These are phyloP conservation scores for Heterodera filipjevi DNA, from an alignment of 2,888 invertebrate species.

Conservation along the genomic window DNA sequence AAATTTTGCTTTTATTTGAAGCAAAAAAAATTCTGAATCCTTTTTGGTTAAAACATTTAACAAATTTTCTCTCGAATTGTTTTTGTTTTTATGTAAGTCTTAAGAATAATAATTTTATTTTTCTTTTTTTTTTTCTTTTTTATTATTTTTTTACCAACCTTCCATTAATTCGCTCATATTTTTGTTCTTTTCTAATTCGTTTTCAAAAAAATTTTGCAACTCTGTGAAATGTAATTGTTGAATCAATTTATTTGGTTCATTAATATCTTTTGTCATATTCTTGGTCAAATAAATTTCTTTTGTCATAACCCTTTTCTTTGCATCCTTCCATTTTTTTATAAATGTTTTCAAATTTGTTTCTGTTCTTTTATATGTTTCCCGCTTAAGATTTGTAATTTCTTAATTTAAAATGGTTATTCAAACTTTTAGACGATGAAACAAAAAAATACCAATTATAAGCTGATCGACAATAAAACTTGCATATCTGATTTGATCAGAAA, in stretches of 20 bases:
- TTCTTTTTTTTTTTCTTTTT: too few species aligned
- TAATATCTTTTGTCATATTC: neutral
- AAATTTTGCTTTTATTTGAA: neutral
- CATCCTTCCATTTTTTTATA: neutral
- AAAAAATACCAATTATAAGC: neutral
- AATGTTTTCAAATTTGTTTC: neutral
- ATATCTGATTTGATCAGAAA: neutral
- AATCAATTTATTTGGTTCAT: neutral
- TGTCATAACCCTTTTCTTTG: neutral
- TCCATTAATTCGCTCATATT: neutral
- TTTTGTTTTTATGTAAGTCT: neutral
- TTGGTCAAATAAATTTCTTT: neutral
- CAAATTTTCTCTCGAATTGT: neutral
- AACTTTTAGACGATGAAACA: too few species aligned
- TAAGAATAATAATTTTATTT: neutral
- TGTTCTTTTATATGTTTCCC: neutral
- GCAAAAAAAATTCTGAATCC: neutral
- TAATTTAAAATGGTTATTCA: too few species aligned
- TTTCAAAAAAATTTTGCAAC: neutral
- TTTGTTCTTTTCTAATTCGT: neutral
- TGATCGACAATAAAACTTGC: neutral
- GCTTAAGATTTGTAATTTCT: neutral
- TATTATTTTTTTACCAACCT: neutral
- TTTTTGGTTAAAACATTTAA: neutral
- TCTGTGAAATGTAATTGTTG: constrained; percentile 2